These are phyloP conservation scores for Orestias chungarensis DNA, from an alignment of 2,797 vertebrate species.

Conservation along the genomic window DNA sequence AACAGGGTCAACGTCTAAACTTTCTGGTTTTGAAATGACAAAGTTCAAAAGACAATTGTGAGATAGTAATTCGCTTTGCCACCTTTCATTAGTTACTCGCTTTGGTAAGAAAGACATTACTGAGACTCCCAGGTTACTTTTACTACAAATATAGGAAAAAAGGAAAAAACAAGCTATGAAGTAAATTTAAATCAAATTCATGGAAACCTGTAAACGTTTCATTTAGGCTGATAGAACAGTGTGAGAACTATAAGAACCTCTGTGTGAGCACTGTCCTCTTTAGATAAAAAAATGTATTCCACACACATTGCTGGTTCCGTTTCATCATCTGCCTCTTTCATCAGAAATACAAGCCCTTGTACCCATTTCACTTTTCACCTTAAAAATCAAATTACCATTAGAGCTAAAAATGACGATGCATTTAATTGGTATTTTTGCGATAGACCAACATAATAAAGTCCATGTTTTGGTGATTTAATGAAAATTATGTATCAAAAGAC, in stretches of 20 bases:
- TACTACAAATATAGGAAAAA: too few relatives aligned
- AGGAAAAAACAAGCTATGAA: not conserved
- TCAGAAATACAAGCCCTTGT: slow-evolving; percentile 2
- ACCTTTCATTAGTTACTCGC: not conserved
- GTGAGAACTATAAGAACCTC: slow-evolving; percentile 61
- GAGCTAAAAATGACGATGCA: too few relatives aligned
- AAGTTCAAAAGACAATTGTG: not conserved
- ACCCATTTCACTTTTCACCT: not conserved
- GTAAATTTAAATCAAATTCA: not conserved
- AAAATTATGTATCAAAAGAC: not conserved
- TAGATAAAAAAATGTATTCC: slow-evolving; percentile 57
- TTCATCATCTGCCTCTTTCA: slow-evolving; percentile 51
- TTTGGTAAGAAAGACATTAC: not conserved
- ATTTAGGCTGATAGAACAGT: slow-evolving; percentile 59
- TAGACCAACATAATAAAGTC: not conserved
- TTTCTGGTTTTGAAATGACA: not conserved
- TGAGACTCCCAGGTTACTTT: not conserved
- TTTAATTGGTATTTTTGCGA: not conserved
- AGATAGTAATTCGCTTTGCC: not conserved
- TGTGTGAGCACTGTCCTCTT: slow-evolving; percentile 53
- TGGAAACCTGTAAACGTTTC: not conserved
- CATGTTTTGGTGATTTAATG: not conserved
- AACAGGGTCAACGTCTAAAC: not conserved
- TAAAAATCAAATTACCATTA: not conserved
- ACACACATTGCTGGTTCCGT: slow-evolving; percentile 44